These are phyloP conservation scores for Troides helena DNA, from an alignment of 2,888 invertebrate genomes.

Conservation along the genomic window DNA sequence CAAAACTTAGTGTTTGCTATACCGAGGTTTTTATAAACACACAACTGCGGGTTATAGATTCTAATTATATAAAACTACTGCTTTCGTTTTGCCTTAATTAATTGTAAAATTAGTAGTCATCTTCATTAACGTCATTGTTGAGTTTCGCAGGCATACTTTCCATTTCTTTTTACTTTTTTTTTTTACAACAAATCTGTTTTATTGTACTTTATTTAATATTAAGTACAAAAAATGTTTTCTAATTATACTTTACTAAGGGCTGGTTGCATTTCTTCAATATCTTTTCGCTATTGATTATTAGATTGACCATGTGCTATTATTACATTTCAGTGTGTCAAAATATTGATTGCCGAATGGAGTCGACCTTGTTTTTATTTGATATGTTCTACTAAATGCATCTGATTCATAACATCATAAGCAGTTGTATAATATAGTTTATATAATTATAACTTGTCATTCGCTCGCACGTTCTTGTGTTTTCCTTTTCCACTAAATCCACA, in stretches of 20 bases:
- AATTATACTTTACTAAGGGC: too few relatives aligned
- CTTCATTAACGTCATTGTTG: background rate
- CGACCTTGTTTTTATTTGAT: too few relatives aligned
- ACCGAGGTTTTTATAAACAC: background rate
- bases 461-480: background rate
- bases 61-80: background rate
- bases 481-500: background rate
- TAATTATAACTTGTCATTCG: slow-evolving; percentile 1
- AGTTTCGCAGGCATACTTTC: background rate
- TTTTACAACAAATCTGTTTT: background rate
- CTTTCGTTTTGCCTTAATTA: background rate
- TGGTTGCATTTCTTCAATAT: too few relatives aligned
- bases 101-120: background rate
- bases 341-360: too few relatives aligned
- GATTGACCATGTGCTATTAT: too few relatives aligned
- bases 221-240: background rate
- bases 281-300: too few relatives aligned
- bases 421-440: slow-evolving; percentile 10
- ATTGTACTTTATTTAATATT: background rate
- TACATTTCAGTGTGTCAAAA: too few relatives aligned
- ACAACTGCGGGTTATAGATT: background rate
- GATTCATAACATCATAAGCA: too few relatives aligned
- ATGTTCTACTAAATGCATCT: too few relatives aligned
- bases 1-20: background rate
- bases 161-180: background rate